Evolutionary conservation across 2,888 invertebrate species (phyloP).

Genomic region (Syrista parreyssii): DNA sequence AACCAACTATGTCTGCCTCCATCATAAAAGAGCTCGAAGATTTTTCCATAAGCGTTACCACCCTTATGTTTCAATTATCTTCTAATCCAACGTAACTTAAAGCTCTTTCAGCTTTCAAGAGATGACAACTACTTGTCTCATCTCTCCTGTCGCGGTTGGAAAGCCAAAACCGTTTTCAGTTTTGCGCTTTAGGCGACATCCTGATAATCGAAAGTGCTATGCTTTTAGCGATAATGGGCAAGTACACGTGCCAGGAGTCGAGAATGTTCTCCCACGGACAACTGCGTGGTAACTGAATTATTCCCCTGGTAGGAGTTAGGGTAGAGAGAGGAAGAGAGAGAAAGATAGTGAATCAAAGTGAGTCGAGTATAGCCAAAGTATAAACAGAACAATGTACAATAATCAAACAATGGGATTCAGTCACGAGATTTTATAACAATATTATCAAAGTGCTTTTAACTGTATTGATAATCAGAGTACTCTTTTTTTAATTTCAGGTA

Average conservation of each 20-base stretch:
- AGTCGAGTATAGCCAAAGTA: too few species aligned
- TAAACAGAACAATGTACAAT: too few species aligned
- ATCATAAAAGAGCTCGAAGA: neutral
- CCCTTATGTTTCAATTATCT: neutral
- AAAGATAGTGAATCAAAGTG: neutral
- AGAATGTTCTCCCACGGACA: slow-evolving; percentile 43
- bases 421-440: slow-evolving; percentile 51
- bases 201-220: slow-evolving; percentile 65
- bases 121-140: too few species aligned
- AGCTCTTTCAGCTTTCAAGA: too few species aligned
- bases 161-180: slow-evolving; percentile 49
- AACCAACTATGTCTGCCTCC: neutral
- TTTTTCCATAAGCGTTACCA: neutral
- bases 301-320: neutral
- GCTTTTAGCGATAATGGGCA: slow-evolving; percentile 65
- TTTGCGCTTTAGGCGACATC: slow-evolving; percentile 55
- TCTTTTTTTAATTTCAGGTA: too few species aligned
- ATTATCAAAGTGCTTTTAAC: too few species aligned
- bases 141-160: too few species aligned
- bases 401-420: slow-evolving; percentile 15
- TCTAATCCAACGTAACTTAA: too few species aligned
- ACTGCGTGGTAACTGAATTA: slow-evolving; percentile 61
- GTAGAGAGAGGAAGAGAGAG: neutral
- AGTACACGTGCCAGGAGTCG: slow-evolving; percentile 51
- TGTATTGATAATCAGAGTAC: too few species aligned